Evolutionary conservation across 2,888 invertebrate species (phyloP).

Genomic region (Amphipyra tragopoginis): DNA sequence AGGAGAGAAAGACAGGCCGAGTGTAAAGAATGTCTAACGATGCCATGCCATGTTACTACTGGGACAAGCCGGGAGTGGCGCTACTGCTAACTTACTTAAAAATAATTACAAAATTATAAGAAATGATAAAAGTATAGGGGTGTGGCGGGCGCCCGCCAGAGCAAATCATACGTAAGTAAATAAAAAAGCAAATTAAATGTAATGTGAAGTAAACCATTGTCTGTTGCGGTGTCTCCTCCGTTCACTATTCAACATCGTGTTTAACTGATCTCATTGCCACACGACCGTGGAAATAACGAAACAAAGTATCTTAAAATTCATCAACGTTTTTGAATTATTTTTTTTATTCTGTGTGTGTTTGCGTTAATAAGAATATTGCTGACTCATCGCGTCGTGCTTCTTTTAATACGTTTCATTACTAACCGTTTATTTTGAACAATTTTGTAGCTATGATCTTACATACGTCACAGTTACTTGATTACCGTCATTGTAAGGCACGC

Average conservation of each 20-base stretch:
- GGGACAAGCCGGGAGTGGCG: constrained; percentile 77
- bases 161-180: constrained; percentile 77
- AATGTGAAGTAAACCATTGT: constrained; percentile 71
- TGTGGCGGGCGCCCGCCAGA: constrained; percentile 60
- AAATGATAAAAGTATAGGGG: constrained; percentile 53
- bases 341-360: too few species aligned
- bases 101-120: constrained; percentile 57
- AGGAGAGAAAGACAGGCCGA: constrained; percentile 74
- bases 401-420: constrained; percentile 2
- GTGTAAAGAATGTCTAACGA: constrained; percentile 76
- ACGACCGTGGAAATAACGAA: too few species aligned
- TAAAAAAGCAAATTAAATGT: constrained; percentile 79
- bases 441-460: constrained; percentile 3
- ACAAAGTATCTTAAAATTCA: neutral
- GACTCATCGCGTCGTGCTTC: constrained; percentile 12
- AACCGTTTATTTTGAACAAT: neutral
- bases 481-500: neutral
- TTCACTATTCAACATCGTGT: neutral
- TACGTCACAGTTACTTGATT: neutral
- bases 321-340: neutral
- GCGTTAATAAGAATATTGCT: neutral
- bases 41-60: constrained; percentile 83
- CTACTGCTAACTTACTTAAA: constrained; percentile 70
- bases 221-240: constrained; percentile 32
- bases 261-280: too few species aligned